A percentile compares a stretch with the other conserved stretches of the same genome.
These are phyloP conservation scores for Pseudochirops corinnae DNA, from an alignment of 2,797 vertebrate species.

Conservation along the genomic window DNA sequence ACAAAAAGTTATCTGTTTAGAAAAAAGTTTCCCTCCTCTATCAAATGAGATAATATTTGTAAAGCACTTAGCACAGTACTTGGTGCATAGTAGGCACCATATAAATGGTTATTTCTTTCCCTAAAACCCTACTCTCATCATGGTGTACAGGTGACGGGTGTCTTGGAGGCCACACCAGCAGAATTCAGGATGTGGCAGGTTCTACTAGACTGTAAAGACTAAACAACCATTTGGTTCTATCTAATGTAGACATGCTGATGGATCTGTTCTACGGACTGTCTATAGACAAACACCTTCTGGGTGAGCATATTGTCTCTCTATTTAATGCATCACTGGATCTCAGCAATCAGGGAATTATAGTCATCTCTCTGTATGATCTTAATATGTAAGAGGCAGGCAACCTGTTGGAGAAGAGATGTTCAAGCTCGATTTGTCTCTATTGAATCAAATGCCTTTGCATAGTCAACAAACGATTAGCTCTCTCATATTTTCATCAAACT, in stretches of 20 bases:
- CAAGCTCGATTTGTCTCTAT: neutral
- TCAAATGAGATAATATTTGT: neutral
- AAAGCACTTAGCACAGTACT: neutral
- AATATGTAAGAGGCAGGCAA: neutral
- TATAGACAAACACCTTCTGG: neutral
- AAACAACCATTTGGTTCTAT: neutral
- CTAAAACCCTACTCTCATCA: neutral
- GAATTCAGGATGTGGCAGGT: neutral
- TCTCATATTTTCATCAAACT: neutral
- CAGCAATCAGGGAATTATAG: neutral
- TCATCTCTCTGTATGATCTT: neutral
- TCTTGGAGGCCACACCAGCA: neutral
- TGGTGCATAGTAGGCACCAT: neutral
- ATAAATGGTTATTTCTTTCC: neutral
- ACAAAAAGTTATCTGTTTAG: neutral
- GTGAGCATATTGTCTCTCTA: neutral
- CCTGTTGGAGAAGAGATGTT: neutral
- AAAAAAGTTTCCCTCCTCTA: neutral
- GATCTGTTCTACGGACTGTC: neutral
- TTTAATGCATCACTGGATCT: neutral
- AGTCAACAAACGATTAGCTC: neutral
- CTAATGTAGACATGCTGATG: neutral
- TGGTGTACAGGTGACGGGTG: neutral
- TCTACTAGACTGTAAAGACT: neutral
- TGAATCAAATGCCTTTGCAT: neutral